These are phyloP conservation scores for Balaeniceps rex DNA, from an alignment of 2,113 vertebrate species.

Conservation along the genomic window DNA sequence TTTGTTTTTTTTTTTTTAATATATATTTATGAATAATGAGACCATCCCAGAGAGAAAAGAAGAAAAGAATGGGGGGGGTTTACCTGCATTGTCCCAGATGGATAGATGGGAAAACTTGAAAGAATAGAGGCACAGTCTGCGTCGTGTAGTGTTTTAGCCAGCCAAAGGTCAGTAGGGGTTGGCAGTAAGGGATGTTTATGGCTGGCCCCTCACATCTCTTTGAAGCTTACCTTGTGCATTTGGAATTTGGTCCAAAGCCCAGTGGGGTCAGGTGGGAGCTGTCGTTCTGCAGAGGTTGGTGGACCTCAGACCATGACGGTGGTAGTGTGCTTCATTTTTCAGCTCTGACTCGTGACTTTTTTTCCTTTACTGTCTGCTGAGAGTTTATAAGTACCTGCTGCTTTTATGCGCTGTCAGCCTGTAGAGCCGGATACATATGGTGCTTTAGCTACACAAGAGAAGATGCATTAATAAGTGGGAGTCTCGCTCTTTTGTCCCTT, in stretches of 20 bases:
- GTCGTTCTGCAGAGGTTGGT: not conserved
- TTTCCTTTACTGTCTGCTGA: not conserved
- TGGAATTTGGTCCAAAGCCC: not conserved
- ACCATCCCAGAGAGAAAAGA: not conserved
- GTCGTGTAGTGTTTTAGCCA: not conserved
- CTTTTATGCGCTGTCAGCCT: not conserved
- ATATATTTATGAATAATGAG: not conserved
- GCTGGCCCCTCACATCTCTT: not conserved
- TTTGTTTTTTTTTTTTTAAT: not conserved
- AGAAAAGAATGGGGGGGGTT: not conserved
- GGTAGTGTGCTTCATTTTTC: not conserved
- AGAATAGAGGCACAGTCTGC: not conserved
- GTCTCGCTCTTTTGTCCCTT: slow-evolving; percentile 2
- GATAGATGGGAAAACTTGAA: not conserved
- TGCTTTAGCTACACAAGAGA: not conserved
- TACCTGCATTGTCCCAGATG: not conserved
- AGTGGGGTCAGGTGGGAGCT: not conserved
- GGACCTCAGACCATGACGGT: not conserved
- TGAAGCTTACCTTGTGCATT: not conserved
- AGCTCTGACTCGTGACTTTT: not conserved
- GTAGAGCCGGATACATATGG: not conserved
- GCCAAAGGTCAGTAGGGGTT: not conserved
- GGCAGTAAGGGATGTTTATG: not conserved
- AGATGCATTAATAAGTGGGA: not conserved
- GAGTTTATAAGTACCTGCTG: not conserved